Conservation (phyloP, 2,797 vertebrate genomes). For the Tokudaia tokunoshimensis region DNA sequence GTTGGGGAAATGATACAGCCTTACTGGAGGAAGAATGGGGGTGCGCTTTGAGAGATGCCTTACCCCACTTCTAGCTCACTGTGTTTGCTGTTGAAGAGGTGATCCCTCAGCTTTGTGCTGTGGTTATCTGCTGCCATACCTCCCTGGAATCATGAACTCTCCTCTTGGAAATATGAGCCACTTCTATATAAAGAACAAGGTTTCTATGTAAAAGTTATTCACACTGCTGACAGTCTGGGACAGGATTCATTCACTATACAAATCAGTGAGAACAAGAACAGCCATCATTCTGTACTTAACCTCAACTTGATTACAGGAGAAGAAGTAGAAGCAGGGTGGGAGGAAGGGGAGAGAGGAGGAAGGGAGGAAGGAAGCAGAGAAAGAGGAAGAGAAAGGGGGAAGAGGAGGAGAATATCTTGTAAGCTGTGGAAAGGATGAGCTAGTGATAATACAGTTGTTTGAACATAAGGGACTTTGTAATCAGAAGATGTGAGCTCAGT, state of each 20-base stretch:
- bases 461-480: neutral
- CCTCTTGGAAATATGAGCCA: neutral
- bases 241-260: neutral
- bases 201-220: neutral
- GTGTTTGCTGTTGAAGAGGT: neutral
- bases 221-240: neutral
- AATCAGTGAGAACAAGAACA: neutral
- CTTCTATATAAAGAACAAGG: neutral
- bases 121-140: neutral
- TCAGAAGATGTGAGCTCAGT: neutral
- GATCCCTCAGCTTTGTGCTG: neutral
- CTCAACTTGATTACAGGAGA: neutral
- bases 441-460: neutral
- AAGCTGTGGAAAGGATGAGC: neutral
- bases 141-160: neutral
- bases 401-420: neutral
- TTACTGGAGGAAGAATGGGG: neutral
- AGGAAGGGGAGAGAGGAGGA: fast-evolving
- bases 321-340: neutral
- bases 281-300: neutral
- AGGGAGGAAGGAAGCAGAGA: neutral
- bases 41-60: neutral
- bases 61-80: neutral
- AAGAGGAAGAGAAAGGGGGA: too few relatives aligned
- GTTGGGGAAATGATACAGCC: neutral